Percentiles rank a stretch among this genome's conserved stretches.
phyloP scores from a whole-genome alignment of 2,797 vertebrate species.

The Streptopelia turtur region DNA sequence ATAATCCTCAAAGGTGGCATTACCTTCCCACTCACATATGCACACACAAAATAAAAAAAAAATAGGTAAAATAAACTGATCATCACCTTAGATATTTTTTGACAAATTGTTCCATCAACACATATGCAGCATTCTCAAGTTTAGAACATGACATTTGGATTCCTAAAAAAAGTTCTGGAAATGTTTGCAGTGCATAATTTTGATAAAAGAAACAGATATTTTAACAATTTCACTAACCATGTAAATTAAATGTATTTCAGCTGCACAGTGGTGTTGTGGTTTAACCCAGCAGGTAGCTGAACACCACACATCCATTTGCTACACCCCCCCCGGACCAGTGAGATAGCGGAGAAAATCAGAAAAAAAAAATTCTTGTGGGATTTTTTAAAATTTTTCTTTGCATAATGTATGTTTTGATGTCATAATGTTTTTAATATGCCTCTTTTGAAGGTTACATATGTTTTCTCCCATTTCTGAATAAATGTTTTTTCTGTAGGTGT shows the following conservation, averaged over 20 bases:
- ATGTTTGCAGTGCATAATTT: not conserved
- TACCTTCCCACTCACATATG: not conserved
- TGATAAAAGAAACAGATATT: not conserved
- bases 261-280: not conserved
- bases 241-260: not conserved
- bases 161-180: not conserved
- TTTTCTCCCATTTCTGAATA: not conserved
- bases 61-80: not conserved
- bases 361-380: too few species aligned
- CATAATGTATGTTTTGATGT: not conserved
- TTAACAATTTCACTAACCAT: not conserved
- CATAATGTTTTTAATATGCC: not conserved
- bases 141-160: not conserved
- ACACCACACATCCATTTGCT: too few species aligned
- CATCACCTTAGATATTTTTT: not conserved
- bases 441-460: not conserved
- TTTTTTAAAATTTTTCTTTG: not conserved
- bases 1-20: not conserved
- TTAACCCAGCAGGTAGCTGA: too few species aligned
- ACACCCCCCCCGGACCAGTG: too few species aligned
- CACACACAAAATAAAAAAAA: not conserved
- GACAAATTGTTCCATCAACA: not conserved
- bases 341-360: too few species aligned
- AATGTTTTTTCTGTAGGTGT: not conserved
- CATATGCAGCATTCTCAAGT: fast-evolving